A percentile compares a stretch with the other conserved stretches of the same genome.
These are phyloP conservation scores for Echiichthys vipera DNA, from an alignment of 2,797 vertebrate genomes.

Conservation along the genomic window DNA sequence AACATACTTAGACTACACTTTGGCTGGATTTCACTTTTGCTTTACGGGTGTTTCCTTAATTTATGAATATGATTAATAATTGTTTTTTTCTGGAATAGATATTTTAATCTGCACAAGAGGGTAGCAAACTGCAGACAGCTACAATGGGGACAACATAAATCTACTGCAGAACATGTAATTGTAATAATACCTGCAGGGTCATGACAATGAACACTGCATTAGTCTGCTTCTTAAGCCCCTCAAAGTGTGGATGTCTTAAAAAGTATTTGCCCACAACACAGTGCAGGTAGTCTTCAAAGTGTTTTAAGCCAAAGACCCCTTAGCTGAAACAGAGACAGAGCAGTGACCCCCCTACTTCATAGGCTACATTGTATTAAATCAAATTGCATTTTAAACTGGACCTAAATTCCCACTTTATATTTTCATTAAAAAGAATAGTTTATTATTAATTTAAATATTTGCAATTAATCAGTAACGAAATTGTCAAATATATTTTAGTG, in stretches of 20 bases:
- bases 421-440: too few species aligned
- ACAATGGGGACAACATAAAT: neutral
- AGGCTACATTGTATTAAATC: too few species aligned
- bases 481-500: too few species aligned
- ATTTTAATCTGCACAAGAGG: neutral
- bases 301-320: too few species aligned
- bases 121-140: neutral
- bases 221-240: neutral
- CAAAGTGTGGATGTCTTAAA: neutral
- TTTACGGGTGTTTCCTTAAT: neutral
- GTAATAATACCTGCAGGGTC: neutral
- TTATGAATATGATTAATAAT: slow-evolving; percentile 9
- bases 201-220: neutral
- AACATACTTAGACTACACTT: slow-evolving; percentile 32
- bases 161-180: neutral
- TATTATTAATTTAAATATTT: too few species aligned
- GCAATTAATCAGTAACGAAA: neutral
- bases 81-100: neutral
- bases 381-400: too few species aligned
- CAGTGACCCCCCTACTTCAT: too few species aligned
- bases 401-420: too few species aligned
- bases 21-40: slow-evolving; percentile 30
- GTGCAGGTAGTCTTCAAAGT: too few species aligned
- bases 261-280: neutral
- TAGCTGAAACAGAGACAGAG: too few species aligned